These are phyloP conservation scores for Guaruba guarouba DNA, from an alignment of 2,113 vertebrate genomes.

Conservation along the genomic window DNA sequence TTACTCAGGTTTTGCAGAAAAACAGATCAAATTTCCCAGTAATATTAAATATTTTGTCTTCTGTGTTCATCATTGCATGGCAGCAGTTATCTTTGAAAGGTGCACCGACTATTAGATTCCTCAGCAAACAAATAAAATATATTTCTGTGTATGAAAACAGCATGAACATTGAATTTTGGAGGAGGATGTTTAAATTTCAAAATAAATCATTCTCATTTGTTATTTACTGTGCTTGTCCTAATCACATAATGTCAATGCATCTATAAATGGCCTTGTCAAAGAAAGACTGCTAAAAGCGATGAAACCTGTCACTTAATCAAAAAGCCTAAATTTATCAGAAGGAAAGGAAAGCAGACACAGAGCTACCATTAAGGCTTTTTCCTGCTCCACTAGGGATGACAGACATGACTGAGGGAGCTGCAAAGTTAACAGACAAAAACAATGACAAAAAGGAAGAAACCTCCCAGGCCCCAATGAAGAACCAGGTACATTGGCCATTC, in stretches of 20 bases:
- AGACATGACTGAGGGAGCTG: not conserved
- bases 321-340: slow-evolving; percentile 68
- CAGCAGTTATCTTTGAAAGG: not conserved
- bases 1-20: not conserved
- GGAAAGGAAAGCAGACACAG: not conserved
- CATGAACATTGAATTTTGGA: not conserved
- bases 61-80: not conserved
- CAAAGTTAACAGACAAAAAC: not conserved
- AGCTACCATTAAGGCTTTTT: not conserved
- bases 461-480: not conserved
- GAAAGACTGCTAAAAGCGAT: slow-evolving; percentile 52
- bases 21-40: not conserved
- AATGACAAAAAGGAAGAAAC: not conserved
- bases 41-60: not conserved
- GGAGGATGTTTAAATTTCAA: slow-evolving; percentile 16
- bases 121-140: slow-evolving; percentile 1
- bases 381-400: not conserved
- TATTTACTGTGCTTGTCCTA: slow-evolving; percentile 64
- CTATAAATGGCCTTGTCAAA: slow-evolving; percentile 73
- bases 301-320: slow-evolving; percentile 73
- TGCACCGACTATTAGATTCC: not conserved
- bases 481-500: fast-evolving
- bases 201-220: slow-evolving; percentile 39
- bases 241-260: slow-evolving; percentile 57
- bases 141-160: not conserved